Evolutionary conservation across 2,113 vertebrate species (phyloP), one percentile per base, ranked within the genome.

Genomic region (Siniperca chuatsi): DNA sequence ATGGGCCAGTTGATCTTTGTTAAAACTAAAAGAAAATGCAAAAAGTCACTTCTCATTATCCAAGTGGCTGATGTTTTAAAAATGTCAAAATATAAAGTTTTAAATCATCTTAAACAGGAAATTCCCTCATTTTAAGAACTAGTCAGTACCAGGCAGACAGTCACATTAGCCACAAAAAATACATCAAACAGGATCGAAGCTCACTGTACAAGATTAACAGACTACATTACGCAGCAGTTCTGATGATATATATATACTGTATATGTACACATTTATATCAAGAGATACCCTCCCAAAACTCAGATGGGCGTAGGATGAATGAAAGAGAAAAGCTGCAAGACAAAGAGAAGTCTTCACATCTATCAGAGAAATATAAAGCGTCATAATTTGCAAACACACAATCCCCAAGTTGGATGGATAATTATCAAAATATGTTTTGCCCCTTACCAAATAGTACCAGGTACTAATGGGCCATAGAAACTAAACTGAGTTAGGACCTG

Each of bases 101-200:
- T 29, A 29, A 57, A 37, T 9, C 4, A 1, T 40, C 16, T 21
- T n/a, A 11, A 40, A 54, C 21, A 54, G 46, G 3, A 69, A 18
- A 54, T 76, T 33, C 16, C 29, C 29, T 42, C 4, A 69, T 68
- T 44, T 62, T 25, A 64, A 65, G 44, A 77, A 46, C 20, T 25
- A 70, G 64, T 76, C n/a, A 60, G 70, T 61, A 64, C 50, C 60
- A 82, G 75, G 68, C 78, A 69, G 66, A 78, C 65, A 9, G n/a
- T 78, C 77, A 81, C 69, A 2, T 68, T 44, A 86, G 81, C 83
- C 57, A 82, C 83, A 74, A 61, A 29, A 65, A 64, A 73, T 69
- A 73, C 78, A 84, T 21, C 33, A 70, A 55, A 79, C 35, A 21
- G 50, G 61, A 77, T n/a, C 33, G 8, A 55, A 8, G 29, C 55